Percentiles rank a stretch among this genome's conserved stretches.
Conservation (phyloP, 2,797 vertebrate species). For the Ctenosaura bakeri region DNA sequence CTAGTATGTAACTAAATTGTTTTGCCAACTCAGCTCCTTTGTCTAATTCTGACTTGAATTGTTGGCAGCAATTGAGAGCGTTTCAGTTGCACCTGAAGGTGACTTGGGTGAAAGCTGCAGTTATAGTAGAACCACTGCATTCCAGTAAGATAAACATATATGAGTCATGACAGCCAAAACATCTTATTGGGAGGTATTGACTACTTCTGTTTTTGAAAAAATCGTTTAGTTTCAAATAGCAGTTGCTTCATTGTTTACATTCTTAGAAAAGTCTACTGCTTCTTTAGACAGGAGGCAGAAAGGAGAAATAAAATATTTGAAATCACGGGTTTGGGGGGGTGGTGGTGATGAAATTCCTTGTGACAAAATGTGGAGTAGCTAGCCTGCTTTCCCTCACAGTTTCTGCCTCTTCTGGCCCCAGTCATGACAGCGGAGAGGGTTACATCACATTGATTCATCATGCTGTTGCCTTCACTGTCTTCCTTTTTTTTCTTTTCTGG, state of each 20-base stretch:
- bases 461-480: background rate
- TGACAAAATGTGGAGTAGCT: background rate
- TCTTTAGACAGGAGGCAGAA: background rate
- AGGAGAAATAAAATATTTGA: background rate
- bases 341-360: too few species aligned
- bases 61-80: constrained; percentile 14
- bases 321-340: background rate
- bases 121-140: background rate
- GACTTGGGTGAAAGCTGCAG: background rate
- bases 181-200: background rate
- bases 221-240: background rate
- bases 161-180: background rate
- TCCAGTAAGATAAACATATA: background rate
- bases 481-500: background rate
- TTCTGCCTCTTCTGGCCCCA: background rate
- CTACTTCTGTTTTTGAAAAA: background rate
- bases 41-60: constrained; percentile 5
- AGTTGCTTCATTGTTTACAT: background rate
- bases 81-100: fast-evolving
- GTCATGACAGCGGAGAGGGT: background rate
- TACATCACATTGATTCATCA: background rate
- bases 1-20: background rate
- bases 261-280: background rate
- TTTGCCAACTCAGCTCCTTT: background rate
- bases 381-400: too few species aligned